Base-by-base conservation (phyloP, 1,140 invertebrate genomes). In the Hetaerina americana region DNA sequence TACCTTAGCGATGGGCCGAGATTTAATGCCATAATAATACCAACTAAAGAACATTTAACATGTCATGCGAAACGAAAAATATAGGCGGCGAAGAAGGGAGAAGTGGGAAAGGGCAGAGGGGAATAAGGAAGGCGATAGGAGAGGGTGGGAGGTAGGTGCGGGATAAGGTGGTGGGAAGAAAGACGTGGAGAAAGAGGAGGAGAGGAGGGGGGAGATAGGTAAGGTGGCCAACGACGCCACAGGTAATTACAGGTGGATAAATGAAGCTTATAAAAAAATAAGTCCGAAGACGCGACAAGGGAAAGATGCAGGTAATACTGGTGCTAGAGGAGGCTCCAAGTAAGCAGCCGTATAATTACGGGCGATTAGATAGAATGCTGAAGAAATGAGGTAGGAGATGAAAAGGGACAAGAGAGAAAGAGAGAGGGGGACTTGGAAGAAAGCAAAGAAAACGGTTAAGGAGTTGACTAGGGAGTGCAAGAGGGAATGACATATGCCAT, bases 21-120 rank as follows among this genome's bases (percentile, higher is more conserved):
- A 57, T 57, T 57, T 57, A 57, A 57, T 57, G 40, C 40, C 40
- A 57, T 57, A 57, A 57, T 57, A 57, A 57, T 57, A 57, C 40
- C 40, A 57, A 57, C 40, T 57, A 57, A 57, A 57, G 40, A 57
- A 57, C 40, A 57, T 57, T 57, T 57, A 57, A 57, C 15, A 57
- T 57, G 40, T 57, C 40, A 57, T 57, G 40, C 40, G 40, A 57
- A 57, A 57, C 40, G 40, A 57, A 57, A 57, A 57, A 57, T 57
- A 57, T 57, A 57, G 40, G 22, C 3, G 40, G 22, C 15, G 40
- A n/a, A 18, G 22, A n/a, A 15, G 22, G 2, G 2, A n/a, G 10
- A n/a, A n/a, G 15, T 3, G 15, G 40, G 40, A 15, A 15, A 15
- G 31, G 40, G 3, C 15, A 3, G 40, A n/a, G 22, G 10, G 40